Conservation (phyloP, 30 jellyfish, hydroid and myxozoan genomes). For the Catostylus mosaicus region DNA sequence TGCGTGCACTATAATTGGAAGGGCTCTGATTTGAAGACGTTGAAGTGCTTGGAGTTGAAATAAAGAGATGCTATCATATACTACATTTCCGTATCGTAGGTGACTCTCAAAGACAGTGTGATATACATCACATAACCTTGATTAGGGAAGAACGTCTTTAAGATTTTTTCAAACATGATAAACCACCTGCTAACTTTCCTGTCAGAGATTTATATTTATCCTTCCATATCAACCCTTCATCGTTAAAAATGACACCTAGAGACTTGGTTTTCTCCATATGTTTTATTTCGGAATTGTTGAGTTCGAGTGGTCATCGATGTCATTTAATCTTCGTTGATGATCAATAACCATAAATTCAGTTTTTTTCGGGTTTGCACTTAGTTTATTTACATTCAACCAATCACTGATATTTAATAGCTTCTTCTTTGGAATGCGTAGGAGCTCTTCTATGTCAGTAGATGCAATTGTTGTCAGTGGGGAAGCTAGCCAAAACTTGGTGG, state of each 20-base stretch:
- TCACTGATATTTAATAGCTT: constrained; percentile 13
- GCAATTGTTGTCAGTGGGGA: too few relatives aligned
- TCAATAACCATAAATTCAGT: constrained; percentile 7
- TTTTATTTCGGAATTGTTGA: constrained; percentile 23
- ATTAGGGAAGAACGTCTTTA: constrained; percentile 33
- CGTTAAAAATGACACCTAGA: too few relatives aligned
- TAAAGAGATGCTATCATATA: constrained; percentile 17
- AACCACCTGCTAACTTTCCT: constrained; percentile 50
- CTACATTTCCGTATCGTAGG: constrained; percentile 41
- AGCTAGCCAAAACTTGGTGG: too few relatives aligned
- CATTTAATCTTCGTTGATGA: neutral
- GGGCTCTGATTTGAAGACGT: too few relatives aligned
- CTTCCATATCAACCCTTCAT: constrained; percentile 52
- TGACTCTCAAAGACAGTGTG: constrained; percentile 52
- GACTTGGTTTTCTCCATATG: too few relatives aligned
- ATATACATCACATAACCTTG: constrained; percentile 37
- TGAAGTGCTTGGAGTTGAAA: constrained; percentile 23
- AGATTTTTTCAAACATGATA: constrained; percentile 33
- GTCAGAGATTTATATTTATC: constrained; percentile 35
- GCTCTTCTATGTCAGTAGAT: neutral
- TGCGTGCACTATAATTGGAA: too few relatives aligned
- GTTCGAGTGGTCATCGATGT: constrained; percentile 6
- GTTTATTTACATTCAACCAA: neutral
- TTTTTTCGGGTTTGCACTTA: too few relatives aligned
- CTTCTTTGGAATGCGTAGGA: constrained; percentile 4